Conservation (phyloP, 92 coral and sea anemone genomes). For the Desmophyllum pertusum region DNA sequence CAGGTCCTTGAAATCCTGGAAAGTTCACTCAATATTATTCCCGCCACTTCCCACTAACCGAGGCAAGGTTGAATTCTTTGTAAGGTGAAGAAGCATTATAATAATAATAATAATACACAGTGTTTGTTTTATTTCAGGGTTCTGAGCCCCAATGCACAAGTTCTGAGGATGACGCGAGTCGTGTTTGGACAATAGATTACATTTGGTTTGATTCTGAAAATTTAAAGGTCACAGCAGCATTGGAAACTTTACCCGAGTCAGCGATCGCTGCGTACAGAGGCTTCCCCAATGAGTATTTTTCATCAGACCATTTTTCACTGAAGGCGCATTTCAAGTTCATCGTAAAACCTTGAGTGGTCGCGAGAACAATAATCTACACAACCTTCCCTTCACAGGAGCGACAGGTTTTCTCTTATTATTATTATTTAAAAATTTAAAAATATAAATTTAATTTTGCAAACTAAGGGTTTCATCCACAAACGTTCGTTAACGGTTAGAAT, state of each 20-base stretch:
- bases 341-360: neutral
- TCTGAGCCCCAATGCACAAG: slow-evolving; percentile 73
- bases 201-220: slow-evolving; percentile 76
- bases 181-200: slow-evolving; percentile 76
- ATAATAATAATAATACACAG: neutral
- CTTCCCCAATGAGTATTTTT: slow-evolving; percentile 72
- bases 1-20: no score
- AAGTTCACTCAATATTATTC: no score
- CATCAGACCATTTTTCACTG: slow-evolving; percentile 83
- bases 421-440: no score
- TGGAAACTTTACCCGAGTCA: slow-evolving; percentile 61
- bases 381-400: no score
- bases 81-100: neutral
- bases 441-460: no score
- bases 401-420: no score
- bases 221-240: slow-evolving; percentile 59
- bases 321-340: slow-evolving; percentile 73
- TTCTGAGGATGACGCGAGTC: slow-evolving; percentile 59
- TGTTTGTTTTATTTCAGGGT: slow-evolving; percentile 58
- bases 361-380: neutral
- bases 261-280: slow-evolving; percentile 49
- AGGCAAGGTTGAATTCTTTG: no score
- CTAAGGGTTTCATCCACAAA: no score
- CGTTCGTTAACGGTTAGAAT: no score
- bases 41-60: no score